Evolutionary conservation across 2,113 vertebrate genomes (phyloP).

Genomic region (Sturnus vulgaris): DNA sequence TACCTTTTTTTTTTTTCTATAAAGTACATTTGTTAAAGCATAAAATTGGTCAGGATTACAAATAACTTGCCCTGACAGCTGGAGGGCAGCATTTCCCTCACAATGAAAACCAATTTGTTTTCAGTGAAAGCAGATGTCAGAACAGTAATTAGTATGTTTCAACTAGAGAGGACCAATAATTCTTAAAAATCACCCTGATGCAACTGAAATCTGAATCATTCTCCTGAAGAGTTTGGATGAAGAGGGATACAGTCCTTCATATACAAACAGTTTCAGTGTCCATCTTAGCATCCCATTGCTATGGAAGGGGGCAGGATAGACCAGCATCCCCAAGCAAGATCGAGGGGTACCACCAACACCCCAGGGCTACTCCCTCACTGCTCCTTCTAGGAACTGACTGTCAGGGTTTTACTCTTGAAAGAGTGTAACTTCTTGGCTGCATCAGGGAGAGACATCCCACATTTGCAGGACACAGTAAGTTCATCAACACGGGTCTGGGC

Average conservation of each 20-base stretch:
- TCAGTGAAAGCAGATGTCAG: background rate
- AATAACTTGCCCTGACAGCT: conserved; percentile 55
- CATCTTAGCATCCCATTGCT: background rate
- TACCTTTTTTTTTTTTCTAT: background rate
- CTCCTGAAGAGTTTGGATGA: background rate
- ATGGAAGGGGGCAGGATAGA: background rate
- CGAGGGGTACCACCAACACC: background rate
- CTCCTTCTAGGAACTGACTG: background rate
- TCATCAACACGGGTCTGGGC: background rate
- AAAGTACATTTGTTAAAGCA: background rate
- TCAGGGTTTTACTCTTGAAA: background rate
- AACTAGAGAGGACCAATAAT: background rate
- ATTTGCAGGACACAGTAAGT: background rate
- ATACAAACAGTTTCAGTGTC: background rate
- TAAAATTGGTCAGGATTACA: background rate
- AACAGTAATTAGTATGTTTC: background rate
- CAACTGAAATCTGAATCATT: background rate
- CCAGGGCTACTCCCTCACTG: rapidly evolving
- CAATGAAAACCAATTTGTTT: background rate
- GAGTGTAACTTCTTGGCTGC: background rate
- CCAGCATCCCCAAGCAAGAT: background rate
- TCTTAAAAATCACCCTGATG: background rate
- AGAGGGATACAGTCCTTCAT: background rate
- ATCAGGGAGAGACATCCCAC: background rate
- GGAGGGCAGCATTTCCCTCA: conserved; percentile 56